Evolutionary conservation across 1,140 invertebrate species (phyloP), one percentile per base, ranked within the genome.

Genomic region (Oedothorax gibbosus): DNA sequence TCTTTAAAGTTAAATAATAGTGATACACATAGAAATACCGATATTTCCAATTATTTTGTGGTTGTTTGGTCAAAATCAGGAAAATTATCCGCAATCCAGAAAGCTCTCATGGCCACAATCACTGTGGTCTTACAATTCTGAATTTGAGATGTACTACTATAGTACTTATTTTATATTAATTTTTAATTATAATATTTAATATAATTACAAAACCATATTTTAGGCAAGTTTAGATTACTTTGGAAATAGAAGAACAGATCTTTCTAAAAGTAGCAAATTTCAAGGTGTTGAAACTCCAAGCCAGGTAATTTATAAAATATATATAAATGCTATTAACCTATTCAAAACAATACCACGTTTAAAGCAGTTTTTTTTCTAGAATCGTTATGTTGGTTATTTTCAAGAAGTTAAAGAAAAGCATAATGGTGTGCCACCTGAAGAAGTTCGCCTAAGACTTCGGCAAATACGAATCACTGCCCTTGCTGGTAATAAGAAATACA

Each of bases 281-380:
- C 92, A 93, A 88, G 92, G 92, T 49, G 92, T 93, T 7, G 92
- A 93, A 88, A 93, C 91, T 72, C 91, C 91, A 6, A 91, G 90
- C 86, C 91, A 91, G 88, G 90, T 90, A 78, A 64, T 68, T 79
- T 79, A 53, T 56, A 68, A 50, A 66, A 50, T 21, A 8, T 79
- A 14, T 21, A 66, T 66, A 18, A 20, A n/a, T 65, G 18, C 14
- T 35, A 60, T 14, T 60, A 60, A 2, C 7, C 9, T 65, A 10
- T 65, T 65, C 21, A 65, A 65, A 20, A 20, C 18, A 21, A 65
- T 65, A 35, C 7, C 7, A 9, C 49, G 14, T 62, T 64, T 12
- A 53, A 69, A 49, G 10, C 72, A 62, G 86, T 86, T 78, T 56
- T 80, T 77, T 4, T 87, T 88, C 12, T 87, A 92, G 91, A 91